Percentiles rank a stretch among this genome's conserved stretches.
phyloP scores from a whole-genome alignment of 2,888 invertebrate genomes.

The Drosophila sordidula region DNA sequence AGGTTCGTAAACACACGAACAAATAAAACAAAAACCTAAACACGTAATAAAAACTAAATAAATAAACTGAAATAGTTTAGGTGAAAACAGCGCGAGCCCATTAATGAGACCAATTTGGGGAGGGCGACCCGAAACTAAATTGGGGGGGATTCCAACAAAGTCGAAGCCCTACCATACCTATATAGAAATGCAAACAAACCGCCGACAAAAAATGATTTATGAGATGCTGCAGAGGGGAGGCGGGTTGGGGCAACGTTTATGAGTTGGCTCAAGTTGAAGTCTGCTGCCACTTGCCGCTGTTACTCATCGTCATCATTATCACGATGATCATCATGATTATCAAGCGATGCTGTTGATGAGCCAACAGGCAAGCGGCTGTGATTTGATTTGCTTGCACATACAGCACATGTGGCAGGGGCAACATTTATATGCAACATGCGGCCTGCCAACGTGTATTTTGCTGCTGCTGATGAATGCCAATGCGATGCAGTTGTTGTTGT shows the following conservation, averaged over 20 bases:
- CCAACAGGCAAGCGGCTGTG: constrained; percentile 40
- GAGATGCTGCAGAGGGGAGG: constrained; percentile 58
- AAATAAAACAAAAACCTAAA: constrained; percentile 23
- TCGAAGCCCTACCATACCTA: background rate
- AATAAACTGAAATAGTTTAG: constrained; percentile 59
- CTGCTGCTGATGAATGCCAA: constrained; percentile 75
- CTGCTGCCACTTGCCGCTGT: constrained; percentile 22
- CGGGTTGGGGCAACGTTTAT: constrained; percentile 2
- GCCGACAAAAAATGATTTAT: constrained; percentile 77
- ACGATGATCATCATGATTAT: constrained; percentile 37
- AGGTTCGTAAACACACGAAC: constrained; percentile 31
- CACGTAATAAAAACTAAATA: constrained; percentile 18
- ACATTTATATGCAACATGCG: constrained; percentile 77
- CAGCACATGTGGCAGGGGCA: constrained; percentile 60
- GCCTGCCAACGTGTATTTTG: constrained; percentile 72
- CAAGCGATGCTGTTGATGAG: constrained; percentile 54
- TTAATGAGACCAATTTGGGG: constrained; percentile 70
- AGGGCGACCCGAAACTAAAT: background rate
- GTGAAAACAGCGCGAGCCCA: constrained; percentile 67
- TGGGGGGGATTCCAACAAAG: background rate
- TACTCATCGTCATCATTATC: constrained; percentile 36
- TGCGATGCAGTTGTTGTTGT: constrained; percentile 47
- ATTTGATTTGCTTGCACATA: constrained; percentile 68
- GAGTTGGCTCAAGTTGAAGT: constrained; percentile 43
- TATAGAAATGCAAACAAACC: constrained; percentile 64